Evolutionary conservation across 2,113 vertebrate genomes (phyloP).

Genomic region (Crocuta crocuta): DNA sequence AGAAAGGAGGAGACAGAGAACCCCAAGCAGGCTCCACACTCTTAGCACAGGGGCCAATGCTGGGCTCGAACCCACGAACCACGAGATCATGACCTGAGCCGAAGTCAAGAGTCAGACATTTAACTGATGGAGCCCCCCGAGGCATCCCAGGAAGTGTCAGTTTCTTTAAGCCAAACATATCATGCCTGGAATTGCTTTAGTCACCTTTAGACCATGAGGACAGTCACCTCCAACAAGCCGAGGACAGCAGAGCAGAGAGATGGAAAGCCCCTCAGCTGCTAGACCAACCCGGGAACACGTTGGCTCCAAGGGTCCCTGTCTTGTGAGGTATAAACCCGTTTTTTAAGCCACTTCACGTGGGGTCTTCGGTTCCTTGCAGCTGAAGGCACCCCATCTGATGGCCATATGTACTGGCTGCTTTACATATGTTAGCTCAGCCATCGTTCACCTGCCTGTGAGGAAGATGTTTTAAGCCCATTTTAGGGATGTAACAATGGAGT

Average conservation of each 20-base stretch:
- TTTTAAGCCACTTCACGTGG: neutral
- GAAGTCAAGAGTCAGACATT: too few species aligned
- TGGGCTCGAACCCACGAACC: too few species aligned
- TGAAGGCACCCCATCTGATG: neutral
- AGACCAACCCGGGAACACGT: neutral
- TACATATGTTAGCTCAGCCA: too few species aligned
- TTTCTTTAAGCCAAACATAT: neutral
- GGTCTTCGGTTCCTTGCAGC: neutral
- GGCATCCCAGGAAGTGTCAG: neutral
- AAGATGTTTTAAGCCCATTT: neutral
- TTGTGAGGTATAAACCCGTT: neutral
- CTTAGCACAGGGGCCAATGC: too few species aligned
- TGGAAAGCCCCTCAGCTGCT: neutral
- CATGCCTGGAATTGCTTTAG: neutral
- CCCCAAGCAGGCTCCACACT: too few species aligned
- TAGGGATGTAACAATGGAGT: neutral
- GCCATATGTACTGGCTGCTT: too few species aligned
- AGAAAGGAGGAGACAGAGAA: too few species aligned
- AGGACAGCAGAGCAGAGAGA: neutral
- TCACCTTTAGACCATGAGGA: neutral
- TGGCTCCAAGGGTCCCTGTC: neutral
- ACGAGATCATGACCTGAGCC: too few species aligned
- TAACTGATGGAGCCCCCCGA: too few species aligned
- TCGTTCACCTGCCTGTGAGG: neutral
- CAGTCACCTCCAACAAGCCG: neutral